Percentiles rank a stretch among this genome's conserved stretches.
These are phyloP conservation scores for Drosophila pseudotakahashii DNA, from an alignment of 2,888 invertebrate species.

Conservation along the genomic window DNA sequence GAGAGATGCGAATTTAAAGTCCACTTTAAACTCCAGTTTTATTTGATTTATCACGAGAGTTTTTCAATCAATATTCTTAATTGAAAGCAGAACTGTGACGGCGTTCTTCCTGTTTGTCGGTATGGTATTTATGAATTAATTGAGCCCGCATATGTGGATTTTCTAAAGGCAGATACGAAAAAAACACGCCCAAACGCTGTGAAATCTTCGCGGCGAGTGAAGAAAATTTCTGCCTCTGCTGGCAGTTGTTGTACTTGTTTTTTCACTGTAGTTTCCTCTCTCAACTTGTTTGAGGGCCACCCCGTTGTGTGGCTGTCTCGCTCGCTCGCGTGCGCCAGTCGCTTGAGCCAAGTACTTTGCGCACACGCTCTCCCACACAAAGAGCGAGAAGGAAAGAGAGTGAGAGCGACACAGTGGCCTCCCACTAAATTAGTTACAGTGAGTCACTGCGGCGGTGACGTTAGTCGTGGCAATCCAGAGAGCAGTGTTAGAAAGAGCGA, in stretches of 20 bases:
- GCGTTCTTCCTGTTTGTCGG: slow-evolving; percentile 24
- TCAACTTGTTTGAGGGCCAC: slow-evolving; percentile 28
- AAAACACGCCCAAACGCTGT: slow-evolving; percentile 80
- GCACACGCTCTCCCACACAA: slow-evolving; percentile 62
- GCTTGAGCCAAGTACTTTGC: slow-evolving; percentile 55
- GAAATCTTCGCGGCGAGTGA: slow-evolving; percentile 40
- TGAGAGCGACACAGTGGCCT: slow-evolving; percentile 50
- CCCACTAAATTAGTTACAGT: slow-evolving; percentile 37
- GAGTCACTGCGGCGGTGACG: slow-evolving; percentile 66
- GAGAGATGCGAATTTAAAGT: slow-evolving; percentile 28
- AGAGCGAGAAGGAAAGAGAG: slow-evolving; percentile 3
- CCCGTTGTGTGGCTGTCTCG: slow-evolving; percentile 31
- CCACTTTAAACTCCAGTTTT: not conserved
- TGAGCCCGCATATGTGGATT: slow-evolving; percentile 50
- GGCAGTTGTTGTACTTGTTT: slow-evolving; percentile 10
- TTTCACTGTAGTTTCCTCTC: slow-evolving; percentile 17
- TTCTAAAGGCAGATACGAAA: slow-evolving; percentile 29
- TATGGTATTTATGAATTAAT: slow-evolving; percentile 52
- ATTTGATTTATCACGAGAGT: slow-evolving; percentile 8
- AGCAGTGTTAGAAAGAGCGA: slow-evolving; percentile 17
- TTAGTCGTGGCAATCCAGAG: slow-evolving; percentile 34
- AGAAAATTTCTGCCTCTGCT: slow-evolving; percentile 29
- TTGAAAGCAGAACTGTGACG: slow-evolving; percentile 17
- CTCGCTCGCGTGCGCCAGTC: slow-evolving; percentile 24
- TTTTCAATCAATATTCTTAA: slow-evolving; percentile 40